phyloP scores from a whole-genome alignment of 2,797 vertebrate species.

The Rhinichthys osculus region DNA sequence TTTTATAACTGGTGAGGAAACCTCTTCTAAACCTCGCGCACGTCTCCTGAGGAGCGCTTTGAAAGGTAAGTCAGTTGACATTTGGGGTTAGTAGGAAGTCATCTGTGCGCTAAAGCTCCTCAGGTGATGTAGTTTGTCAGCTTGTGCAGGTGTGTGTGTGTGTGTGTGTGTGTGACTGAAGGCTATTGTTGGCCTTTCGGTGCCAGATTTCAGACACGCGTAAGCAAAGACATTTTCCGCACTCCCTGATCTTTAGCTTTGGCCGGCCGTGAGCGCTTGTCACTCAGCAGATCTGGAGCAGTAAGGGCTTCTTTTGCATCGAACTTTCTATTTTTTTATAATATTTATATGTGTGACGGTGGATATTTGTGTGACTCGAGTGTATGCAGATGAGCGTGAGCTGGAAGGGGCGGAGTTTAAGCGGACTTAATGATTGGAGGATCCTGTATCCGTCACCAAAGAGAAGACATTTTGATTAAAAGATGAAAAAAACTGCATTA shows the following conservation, averaged over 20 bases:
- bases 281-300: constrained; percentile 26
- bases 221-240: constrained; percentile 24
- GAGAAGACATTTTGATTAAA: no score
- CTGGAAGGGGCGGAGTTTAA: no score
- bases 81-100: constrained; percentile 31
- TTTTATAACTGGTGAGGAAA: background rate
- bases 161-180: constrained; percentile 12
- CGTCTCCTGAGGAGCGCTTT: background rate
- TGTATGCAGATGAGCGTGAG: no score
- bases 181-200: constrained; percentile 58
- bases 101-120: constrained; percentile 6
- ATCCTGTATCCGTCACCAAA: no score
- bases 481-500: no score
- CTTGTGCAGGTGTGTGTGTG: constrained; percentile 21
- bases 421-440: no score
- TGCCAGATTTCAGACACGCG: constrained; percentile 43
- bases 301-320: background rate
- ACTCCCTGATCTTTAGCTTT: constrained; percentile 18
- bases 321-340: background rate
- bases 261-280: background rate
- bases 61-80: constrained; percentile 36
- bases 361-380: background rate
- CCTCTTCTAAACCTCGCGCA: background rate
- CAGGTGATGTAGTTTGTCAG: constrained; percentile 40
- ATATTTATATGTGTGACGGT: background rate